These are phyloP conservation scores for Cheilosia pagana DNA, from an alignment of 2,888 invertebrate genomes.

Conservation along the genomic window DNA sequence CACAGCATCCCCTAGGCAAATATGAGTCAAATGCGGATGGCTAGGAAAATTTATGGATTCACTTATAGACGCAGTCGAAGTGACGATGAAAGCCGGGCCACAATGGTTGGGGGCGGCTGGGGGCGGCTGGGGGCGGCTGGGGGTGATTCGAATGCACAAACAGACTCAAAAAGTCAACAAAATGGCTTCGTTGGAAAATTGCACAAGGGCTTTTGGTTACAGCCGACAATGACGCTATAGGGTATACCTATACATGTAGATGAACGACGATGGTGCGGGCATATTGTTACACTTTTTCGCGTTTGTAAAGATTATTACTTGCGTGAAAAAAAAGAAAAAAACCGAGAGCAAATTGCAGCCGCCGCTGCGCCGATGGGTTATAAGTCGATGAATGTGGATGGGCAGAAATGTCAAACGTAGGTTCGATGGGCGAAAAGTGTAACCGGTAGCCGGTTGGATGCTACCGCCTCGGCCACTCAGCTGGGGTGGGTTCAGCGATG, in stretches of 20 bases:
- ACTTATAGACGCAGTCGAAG: constrained; percentile 43
- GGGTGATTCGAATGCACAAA: constrained; percentile 25
- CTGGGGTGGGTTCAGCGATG: too few relatives aligned
- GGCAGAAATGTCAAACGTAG: too few relatives aligned
- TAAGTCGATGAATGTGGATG: too few relatives aligned
- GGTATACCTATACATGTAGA: background rate
- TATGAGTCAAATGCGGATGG: constrained; percentile 39
- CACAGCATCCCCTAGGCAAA: constrained; percentile 54
- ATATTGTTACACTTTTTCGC: too few relatives aligned
- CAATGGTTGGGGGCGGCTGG: constrained; percentile 4
- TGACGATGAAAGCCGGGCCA: constrained; percentile 8
- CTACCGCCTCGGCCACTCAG: too few relatives aligned
- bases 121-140: too few relatives aligned
- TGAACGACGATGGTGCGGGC: background rate
- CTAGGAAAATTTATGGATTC: constrained; percentile 62
- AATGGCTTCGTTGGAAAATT: constrained; percentile 46
- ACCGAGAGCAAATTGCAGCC: too few relatives aligned
- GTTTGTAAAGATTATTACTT: too few relatives aligned
- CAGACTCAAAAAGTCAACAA: constrained; percentile 21
- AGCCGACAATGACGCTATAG: background rate
- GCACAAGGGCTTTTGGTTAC: constrained; percentile 52
- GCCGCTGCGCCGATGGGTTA: too few relatives aligned
- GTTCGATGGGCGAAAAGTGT: too few relatives aligned
- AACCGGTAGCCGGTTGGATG: too few relatives aligned
- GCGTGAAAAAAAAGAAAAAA: too few relatives aligned